These are phyloP conservation scores for Dreissena rostriformis DNA, from an alignment of 1,140 invertebrate genomes.

Conservation along the genomic window DNA sequence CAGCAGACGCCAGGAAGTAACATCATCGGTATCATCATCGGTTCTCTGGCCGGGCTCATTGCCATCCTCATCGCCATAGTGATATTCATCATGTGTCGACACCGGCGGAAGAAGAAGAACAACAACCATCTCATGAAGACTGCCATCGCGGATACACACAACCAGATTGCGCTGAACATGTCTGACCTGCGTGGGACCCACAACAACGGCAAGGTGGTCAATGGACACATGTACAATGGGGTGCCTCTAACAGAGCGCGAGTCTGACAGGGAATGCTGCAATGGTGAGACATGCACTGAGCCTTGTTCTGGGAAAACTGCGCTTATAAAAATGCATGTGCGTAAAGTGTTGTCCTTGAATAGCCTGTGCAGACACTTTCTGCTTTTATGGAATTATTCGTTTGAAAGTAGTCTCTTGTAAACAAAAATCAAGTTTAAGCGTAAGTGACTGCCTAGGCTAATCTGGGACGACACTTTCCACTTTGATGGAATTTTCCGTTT, in stretches of 20 bases:
- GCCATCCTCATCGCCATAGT: conserved; percentile 88
- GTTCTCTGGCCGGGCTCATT: conserved; percentile 87
- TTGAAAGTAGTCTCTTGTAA: no score
- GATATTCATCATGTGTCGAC: conserved; percentile 87
- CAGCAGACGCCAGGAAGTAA: no score
- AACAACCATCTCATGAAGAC: conserved; percentile 83
- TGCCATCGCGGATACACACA: conserved; percentile 53
- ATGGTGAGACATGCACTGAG: conserved; percentile 27
- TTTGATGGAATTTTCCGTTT: no score
- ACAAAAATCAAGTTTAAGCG: no score
- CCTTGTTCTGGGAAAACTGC: no score
- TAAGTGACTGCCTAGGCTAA: no score
- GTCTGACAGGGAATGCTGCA: conserved; percentile 62
- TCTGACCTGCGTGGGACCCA: conserved; percentile 55
- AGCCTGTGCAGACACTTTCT: no score
- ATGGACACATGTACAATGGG: conserved; percentile 82
- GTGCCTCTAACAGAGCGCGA: conserved; percentile 80
- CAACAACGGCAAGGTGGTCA: conserved; percentile 73
- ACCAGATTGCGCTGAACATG: conserved; percentile 62
- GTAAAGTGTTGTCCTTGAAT: no score
- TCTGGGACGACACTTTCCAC: no score
- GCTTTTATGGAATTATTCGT: no score
- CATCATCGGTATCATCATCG: conserved; percentile 88
- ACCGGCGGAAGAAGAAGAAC: conserved; percentile 88
- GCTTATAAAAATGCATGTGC: no score